Evolutionary conservation across 1,140 invertebrate genomes (phyloP).

Genomic region (Trichomalopsis sarcophagae): DNA sequence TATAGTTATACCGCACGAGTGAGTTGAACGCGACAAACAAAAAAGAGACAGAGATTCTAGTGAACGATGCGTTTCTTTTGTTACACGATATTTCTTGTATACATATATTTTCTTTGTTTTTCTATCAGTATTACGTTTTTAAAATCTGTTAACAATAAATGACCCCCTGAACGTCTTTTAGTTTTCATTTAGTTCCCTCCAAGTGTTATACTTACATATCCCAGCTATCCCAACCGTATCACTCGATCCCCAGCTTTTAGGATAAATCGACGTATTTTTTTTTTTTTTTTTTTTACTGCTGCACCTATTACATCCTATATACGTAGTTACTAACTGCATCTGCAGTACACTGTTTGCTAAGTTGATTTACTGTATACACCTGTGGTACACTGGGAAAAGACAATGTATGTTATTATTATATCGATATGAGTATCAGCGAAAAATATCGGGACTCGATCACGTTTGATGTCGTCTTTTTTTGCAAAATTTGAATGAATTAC

Average conservation of each 20-base stretch:
- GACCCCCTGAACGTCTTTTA: constrained; percentile 57
- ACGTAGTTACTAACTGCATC: constrained; percentile 45
- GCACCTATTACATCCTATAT: constrained; percentile 27
- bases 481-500: not conserved
- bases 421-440: not conserved
- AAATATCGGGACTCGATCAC: not conserved
- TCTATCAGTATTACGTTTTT: constrained; percentile 34
- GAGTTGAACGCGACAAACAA: constrained; percentile 5
- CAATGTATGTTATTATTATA: not conserved
- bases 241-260: constrained; percentile 38
- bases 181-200: constrained; percentile 52
- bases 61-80: constrained; percentile 19
- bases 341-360: constrained; percentile 21
- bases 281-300: constrained; percentile 2
- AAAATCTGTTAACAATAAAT: constrained; percentile 49
- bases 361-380: not conserved
- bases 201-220: not conserved
- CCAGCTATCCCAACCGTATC: not conserved
- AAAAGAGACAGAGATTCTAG: not conserved
- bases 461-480: not conserved
- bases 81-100: constrained; percentile 33
- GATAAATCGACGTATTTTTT: constrained; percentile 8
- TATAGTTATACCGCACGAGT: not conserved
- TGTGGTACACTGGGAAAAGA: not conserved
- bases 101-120: constrained; percentile 41